These are phyloP conservation scores for Blastobasis adustella DNA, from an alignment of 2,888 invertebrate genomes.

Conservation along the genomic window DNA sequence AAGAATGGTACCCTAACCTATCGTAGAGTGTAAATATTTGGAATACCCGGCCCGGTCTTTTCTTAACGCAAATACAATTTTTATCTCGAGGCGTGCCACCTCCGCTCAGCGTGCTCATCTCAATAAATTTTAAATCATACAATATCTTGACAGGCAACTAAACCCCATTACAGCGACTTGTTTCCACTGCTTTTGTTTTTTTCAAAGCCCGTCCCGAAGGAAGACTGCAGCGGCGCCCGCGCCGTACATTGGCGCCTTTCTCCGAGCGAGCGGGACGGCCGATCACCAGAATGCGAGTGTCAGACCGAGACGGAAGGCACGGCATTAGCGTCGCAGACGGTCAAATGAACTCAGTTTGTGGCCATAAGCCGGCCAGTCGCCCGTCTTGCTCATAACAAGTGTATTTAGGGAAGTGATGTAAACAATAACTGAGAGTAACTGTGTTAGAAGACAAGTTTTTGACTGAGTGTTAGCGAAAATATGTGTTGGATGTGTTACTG, in stretches of 20 bases:
- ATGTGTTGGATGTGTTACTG: constrained; percentile 39
- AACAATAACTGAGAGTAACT: constrained; percentile 48
- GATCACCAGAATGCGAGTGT: constrained; percentile 14
- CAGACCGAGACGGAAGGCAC: constrained; percentile 33
- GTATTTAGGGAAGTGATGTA: constrained; percentile 55
- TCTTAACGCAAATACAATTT: constrained; percentile 13
- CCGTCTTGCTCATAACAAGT: constrained; percentile 34
- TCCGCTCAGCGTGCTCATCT: constrained; percentile 24
- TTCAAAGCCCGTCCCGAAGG: constrained; percentile 55
- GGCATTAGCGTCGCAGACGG: constrained; percentile 59
- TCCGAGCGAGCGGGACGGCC: constrained; percentile 42
- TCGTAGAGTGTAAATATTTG: constrained; percentile 5
- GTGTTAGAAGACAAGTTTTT: constrained; percentile 34
- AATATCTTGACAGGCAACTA: constrained; percentile 58
- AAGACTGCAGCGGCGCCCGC: constrained; percentile 61
- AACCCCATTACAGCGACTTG: constrained; percentile 53
- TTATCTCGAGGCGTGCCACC: constrained; percentile 20
- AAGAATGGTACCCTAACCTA: constrained; percentile 4
- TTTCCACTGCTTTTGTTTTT: constrained; percentile 68
- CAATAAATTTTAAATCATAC: constrained; percentile 50
- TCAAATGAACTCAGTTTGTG: constrained; percentile 67
- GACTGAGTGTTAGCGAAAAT: constrained; percentile 37
- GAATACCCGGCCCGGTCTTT: constrained; percentile 15
- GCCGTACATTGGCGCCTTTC: constrained; percentile 69
- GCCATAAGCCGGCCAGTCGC: constrained; percentile 50